A percentile compares a stretch with the other conserved stretches of the same genome.
Evolutionary conservation across 2,113 vertebrate species (phyloP).

Genomic region (Forbesichthys papilliferus): DNA sequence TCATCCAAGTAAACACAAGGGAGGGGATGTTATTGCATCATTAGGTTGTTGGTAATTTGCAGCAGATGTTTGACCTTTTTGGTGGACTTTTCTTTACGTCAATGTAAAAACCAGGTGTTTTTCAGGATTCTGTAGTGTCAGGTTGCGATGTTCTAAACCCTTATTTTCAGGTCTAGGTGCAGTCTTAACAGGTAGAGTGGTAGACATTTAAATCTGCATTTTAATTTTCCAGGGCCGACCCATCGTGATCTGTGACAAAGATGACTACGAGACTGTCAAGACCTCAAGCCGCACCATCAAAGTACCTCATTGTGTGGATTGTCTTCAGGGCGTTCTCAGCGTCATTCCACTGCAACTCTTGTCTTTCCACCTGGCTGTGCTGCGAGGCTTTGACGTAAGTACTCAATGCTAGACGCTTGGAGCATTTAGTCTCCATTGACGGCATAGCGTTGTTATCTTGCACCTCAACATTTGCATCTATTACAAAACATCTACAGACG

Average conservation of each 20-base stretch:
- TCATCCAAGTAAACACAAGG: slow-evolving; percentile 38
- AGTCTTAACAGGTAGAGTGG: background rate
- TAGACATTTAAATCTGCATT: background rate
- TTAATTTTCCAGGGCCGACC: slow-evolving; percentile 84
- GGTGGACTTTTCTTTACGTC: background rate
- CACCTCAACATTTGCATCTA: background rate
- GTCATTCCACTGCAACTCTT: slow-evolving; percentile 96
- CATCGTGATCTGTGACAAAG: slow-evolving; percentile 94
- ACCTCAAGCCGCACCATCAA: slow-evolving; percentile 91
- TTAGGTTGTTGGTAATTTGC: slow-evolving; percentile 23
- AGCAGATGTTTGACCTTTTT: slow-evolving; percentile 39
- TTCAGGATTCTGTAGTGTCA: background rate
- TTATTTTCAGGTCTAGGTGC: background rate
- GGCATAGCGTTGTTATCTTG: background rate
- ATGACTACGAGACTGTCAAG: slow-evolving; percentile 93
- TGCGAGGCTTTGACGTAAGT: slow-evolving; percentile 94
- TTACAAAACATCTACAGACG: background rate
- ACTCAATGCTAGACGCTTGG: background rate
- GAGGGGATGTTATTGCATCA: slow-evolving; percentile 35
- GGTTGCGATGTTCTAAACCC: too few relatives aligned
- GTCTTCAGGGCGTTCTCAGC: slow-evolving; percentile 94
- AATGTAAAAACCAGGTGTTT: background rate
- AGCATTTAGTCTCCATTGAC: background rate
- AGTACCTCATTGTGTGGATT: slow-evolving; percentile 95
- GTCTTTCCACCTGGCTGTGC: slow-evolving; percentile 95